Percentiles rank a stretch among this genome's conserved stretches.
These are phyloP conservation scores for Antrozous pallidus DNA, from an alignment of 2,797 vertebrate genomes.

Conservation along the genomic window DNA sequence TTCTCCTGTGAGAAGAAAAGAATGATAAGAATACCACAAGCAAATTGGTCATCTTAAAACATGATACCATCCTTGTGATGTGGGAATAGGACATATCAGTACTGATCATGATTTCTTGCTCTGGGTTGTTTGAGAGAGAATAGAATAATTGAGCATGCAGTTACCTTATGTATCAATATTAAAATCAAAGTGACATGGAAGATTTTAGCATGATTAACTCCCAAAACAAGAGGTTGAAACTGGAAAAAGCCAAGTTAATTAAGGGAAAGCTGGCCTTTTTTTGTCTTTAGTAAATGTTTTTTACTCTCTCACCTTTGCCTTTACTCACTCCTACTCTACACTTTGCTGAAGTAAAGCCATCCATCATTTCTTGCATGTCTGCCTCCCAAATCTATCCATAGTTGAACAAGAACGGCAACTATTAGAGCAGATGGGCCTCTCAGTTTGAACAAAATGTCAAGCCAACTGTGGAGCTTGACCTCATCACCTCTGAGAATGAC, in stretches of 20 bases:
- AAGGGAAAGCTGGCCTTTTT: background rate
- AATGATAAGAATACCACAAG: background rate
- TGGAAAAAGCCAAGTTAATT: background rate
- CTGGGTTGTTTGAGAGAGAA: background rate
- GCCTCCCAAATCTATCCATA: background rate
- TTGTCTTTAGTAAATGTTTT: background rate
- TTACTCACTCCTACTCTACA: background rate
- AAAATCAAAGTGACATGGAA: background rate
- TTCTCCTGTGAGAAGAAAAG: background rate
- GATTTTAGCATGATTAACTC: background rate
- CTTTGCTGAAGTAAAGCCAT: background rate
- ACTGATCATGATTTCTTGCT: background rate
- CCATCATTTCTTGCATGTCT: background rate
- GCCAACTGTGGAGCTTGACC: background rate
- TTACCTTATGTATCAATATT: background rate
- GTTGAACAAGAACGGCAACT: background rate
- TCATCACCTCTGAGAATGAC: background rate
- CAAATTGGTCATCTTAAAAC: background rate
- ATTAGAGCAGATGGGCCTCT: conserved; percentile 58
- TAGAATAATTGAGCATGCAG: background rate
- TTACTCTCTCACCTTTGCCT: background rate
- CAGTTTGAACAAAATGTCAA: conserved; percentile 43
- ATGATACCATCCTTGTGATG: background rate
- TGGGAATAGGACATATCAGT: background rate
- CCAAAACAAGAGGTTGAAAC: background rate